Evolutionary conservation across 2,797 vertebrate genomes (phyloP), one percentile per base, ranked within the genome.

Genomic region (Ctenochaetus hawaiiensis): DNA sequence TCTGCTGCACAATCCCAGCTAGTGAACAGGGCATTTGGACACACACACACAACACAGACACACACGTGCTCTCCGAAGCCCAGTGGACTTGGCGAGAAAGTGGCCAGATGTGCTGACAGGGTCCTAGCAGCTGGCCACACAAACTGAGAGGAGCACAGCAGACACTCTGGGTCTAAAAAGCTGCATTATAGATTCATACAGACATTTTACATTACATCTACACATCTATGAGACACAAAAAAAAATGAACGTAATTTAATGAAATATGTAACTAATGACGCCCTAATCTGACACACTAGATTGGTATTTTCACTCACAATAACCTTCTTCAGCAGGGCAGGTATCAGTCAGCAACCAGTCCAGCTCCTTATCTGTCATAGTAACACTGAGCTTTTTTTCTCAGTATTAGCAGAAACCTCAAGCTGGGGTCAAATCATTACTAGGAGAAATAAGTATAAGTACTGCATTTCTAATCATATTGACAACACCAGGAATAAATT

Each of bases 41-140:
- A 66, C 53, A 67, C 61, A 56, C 8, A 22, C 30, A 67, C 56
- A 48, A 52, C 44, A 66, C 44, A 48, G 10, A 65, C 22, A 30
- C 13, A 52, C 34, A 67, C 59, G 67, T 64, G 54, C 59, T 81
- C 80, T 60, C 49, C 53, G 67, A 80, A 80, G 81, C 72, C 77
- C 61, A 65, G 47, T 70, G 87, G 84, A 63, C 45, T 47, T 34
- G 45, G 76, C 67, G 66, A 9, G 34, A 81, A 68, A 77, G 61
- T 60, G 74, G 80, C 81, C 91, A 92, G 90, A 91, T 92, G 89
- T 92, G 82, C 80, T 49, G 81, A 84, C 63, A 71, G 67, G 60
- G 80, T 85, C 66, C 60, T 62, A 67, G 52, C 67, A 78, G 63
- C 44, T 52, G 48, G 63, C 51, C 70, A 79, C 67, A 75, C 65